These are phyloP conservation scores for Cyanistes caeruleus DNA, from an alignment of 2,113 vertebrate species.

Conservation along the genomic window DNA sequence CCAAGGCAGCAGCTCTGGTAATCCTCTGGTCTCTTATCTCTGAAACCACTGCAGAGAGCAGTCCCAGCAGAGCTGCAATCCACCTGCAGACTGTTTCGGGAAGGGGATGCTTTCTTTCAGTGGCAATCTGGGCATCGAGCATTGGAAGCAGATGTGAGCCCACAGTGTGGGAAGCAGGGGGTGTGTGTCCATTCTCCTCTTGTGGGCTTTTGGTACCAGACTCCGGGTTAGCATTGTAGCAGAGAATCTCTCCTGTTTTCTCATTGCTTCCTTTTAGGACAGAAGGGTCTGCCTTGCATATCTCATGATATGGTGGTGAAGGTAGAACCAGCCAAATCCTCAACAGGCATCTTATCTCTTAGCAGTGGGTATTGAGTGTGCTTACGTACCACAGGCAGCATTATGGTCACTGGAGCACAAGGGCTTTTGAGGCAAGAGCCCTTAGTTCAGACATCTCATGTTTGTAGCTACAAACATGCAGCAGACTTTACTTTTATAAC, in stretches of 20 bases:
- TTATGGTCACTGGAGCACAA: background rate
- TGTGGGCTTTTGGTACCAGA: background rate
- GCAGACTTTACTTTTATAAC: background rate
- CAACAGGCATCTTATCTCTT: background rate
- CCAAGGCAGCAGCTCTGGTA: background rate
- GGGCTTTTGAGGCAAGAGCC: background rate
- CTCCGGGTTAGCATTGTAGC: fast-evolving
- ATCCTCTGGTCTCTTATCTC: background rate
- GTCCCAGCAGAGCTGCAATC: background rate
- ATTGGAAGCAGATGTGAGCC: background rate
- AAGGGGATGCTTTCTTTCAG: background rate
- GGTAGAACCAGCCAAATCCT: background rate
- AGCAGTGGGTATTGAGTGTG: background rate
- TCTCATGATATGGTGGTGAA: background rate
- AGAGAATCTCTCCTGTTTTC: background rate
- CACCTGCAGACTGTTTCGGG: background rate
- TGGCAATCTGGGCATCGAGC: fast-evolving
- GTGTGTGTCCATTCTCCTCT: fast-evolving
- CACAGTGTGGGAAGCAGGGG: background rate
- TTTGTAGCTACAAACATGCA: background rate
- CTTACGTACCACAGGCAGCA: too few species aligned
- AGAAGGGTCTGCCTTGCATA: background rate
- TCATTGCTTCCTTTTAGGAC: background rate
- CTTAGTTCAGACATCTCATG: background rate
- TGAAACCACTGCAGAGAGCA: background rate